phyloP scores from a whole-genome alignment of 2,113 vertebrate genomes.

The Stegostoma tigrinum region DNA sequence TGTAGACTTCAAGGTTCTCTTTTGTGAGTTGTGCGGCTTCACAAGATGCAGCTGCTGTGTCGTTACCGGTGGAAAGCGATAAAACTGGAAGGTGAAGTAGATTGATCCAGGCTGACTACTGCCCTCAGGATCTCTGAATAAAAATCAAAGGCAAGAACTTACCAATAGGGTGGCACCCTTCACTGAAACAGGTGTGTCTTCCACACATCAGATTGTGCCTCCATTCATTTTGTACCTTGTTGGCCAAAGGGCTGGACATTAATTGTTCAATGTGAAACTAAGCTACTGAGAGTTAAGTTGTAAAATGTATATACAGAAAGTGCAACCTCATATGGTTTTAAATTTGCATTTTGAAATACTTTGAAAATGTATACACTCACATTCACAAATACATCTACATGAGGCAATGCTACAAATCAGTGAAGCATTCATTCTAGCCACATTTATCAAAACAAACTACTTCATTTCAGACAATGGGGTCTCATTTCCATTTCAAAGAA shows the following conservation, averaged over 20 bases:
- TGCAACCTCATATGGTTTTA: neutral
- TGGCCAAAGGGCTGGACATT: neutral
- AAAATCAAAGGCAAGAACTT: conserved; percentile 26
- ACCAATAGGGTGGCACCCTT: neutral
- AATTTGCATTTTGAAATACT: neutral
- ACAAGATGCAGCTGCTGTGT: conserved; percentile 71
- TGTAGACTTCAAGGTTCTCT: neutral
- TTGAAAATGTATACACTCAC: neutral
- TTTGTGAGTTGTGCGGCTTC: conserved; percentile 30
- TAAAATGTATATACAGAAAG: neutral
- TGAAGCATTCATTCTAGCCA: too few species aligned
- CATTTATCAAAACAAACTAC: too few species aligned
- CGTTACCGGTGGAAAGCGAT: conserved; percentile 73
- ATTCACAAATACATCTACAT: neutral
- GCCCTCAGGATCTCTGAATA: conserved; percentile 54
- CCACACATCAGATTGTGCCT: neutral
- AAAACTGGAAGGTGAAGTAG: conserved; percentile 92
- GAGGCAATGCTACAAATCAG: neutral
- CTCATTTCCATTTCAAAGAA: too few species aligned
- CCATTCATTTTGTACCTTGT: neutral
- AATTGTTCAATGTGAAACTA: neutral
- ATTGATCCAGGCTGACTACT: conserved; percentile 54
- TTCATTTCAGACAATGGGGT: too few species aligned
- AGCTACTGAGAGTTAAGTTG: neutral
- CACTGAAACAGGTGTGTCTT: neutral